A percentile compares a stretch with the other conserved stretches of the same genome.
phyloP scores from a whole-genome alignment of 2,113 vertebrate species.

The Anguilla rostrata region DNA sequence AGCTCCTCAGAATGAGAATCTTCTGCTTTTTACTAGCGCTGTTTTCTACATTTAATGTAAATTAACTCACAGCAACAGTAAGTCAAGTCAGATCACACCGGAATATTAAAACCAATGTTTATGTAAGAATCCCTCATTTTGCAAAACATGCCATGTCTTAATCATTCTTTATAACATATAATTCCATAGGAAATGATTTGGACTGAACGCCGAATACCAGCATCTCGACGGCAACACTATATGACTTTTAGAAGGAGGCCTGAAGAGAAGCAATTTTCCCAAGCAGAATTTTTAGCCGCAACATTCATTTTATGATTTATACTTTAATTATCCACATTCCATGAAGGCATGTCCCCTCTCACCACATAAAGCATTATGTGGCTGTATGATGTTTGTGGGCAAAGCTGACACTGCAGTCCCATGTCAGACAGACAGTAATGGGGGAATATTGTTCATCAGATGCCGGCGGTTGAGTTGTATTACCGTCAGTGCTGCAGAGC shows the following conservation, averaged over 20 bases:
- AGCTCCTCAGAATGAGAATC: not conserved
- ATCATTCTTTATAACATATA: not conserved
- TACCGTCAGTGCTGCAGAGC: not conserved
- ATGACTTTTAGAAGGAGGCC: not conserved
- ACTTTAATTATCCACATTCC: not conserved
- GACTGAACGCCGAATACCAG: not conserved
- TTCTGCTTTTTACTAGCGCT: not conserved
- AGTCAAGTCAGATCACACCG: not conserved
- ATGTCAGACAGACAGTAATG: not conserved
- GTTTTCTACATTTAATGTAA: not conserved
- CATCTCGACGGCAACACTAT: not conserved
- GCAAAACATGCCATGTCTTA: not conserved
- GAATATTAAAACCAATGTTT: not conserved
- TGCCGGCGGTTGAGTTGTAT: not conserved
- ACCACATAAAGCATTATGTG: conserved; percentile 20
- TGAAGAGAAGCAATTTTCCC: not conserved
- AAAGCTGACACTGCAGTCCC: not conserved
- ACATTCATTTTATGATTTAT: not conserved
- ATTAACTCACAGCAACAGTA: not conserved
- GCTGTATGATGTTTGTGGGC: not conserved
- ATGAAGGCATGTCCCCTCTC: conserved; percentile 6
- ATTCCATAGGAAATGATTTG: not conserved
- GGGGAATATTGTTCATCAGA: conserved; percentile 1
- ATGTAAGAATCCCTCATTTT: not conserved
- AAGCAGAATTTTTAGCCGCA: not conserved